Conservation (phyloP, 53 echinoderm and acorn worm genomes). For the Mesocentrotus franciscanus region DNA sequence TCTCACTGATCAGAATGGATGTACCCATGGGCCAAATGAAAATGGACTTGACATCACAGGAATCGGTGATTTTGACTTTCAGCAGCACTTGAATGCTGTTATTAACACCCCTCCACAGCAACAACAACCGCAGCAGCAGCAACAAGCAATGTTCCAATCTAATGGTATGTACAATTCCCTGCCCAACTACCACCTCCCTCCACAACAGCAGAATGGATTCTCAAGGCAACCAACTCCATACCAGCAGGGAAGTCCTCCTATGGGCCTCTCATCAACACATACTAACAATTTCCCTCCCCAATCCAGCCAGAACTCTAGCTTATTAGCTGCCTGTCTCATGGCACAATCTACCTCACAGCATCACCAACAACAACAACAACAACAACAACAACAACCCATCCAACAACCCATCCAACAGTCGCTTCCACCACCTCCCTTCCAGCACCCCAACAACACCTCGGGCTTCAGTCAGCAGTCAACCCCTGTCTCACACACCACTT, state of each 20-base stretch:
- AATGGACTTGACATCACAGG: slow-evolving; percentile 55
- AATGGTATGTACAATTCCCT: slow-evolving; percentile 52
- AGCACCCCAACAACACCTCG: not conserved
- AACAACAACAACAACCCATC: slow-evolving; percentile 22
- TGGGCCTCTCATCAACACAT: not conserved
- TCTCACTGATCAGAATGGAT: slow-evolving; percentile 66
- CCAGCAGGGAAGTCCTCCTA: slow-evolving; percentile 60
- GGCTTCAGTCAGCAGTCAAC: slow-evolving; percentile 46
- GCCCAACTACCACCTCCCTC: slow-evolving; percentile 42
- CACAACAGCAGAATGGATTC: slow-evolving; percentile 56
- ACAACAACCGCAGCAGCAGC: slow-evolving; percentile 55
- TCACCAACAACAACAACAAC: slow-evolving; percentile 45
- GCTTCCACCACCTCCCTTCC: slow-evolving; percentile 52
- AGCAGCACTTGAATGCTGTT: slow-evolving; percentile 55
- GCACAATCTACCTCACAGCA: slow-evolving; percentile 44
- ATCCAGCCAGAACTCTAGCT: slow-evolving; percentile 56
- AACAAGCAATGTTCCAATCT: slow-evolving; percentile 64
- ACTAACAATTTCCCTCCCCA: slow-evolving; percentile 22
- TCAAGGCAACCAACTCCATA: slow-evolving; percentile 60
- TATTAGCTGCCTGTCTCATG: slow-evolving; percentile 58
- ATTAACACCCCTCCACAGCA: slow-evolving; percentile 26
- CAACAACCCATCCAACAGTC: slow-evolving; percentile 55
- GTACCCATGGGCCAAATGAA: slow-evolving; percentile 45
- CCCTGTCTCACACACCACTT: slow-evolving; percentile 14
- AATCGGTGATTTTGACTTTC: slow-evolving; percentile 51